These are phyloP conservation scores for Neodon shergylaensis DNA, from an alignment of 2,113 vertebrate genomes.

Conservation along the genomic window DNA sequence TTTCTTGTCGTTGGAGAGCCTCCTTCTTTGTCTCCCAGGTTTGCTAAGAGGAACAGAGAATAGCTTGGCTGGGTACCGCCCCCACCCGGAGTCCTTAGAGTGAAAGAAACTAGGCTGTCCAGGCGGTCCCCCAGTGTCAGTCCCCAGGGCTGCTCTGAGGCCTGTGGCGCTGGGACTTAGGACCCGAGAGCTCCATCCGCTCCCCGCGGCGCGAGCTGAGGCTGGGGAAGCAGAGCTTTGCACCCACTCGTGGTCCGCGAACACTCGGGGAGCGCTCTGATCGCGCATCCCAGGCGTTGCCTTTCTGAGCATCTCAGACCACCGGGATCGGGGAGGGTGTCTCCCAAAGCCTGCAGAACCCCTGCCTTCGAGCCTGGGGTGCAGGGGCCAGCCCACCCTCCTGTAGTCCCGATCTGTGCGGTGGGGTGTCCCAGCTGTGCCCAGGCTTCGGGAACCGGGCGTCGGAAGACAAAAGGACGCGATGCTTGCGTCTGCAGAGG, in stretches of 20 bases:
- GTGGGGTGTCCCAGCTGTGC: background rate
- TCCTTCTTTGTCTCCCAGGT: slow-evolving; percentile 66
- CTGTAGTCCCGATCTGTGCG: background rate
- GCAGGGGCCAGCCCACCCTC: background rate
- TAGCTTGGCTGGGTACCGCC: background rate
- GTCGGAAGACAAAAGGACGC: slow-evolving; percentile 69
- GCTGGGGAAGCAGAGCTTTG: background rate
- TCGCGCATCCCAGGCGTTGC: no score
- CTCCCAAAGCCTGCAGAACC: background rate
- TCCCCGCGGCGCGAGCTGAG: no score
- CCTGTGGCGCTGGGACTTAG: background rate
- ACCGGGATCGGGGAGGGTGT: accelerated
- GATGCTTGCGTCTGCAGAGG: slow-evolving; percentile 19
- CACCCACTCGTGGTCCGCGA: background rate
- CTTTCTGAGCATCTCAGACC: background rate
- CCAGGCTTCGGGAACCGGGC: background rate
- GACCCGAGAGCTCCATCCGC: no score
- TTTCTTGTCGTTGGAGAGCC: background rate
- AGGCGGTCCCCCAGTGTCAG: background rate
- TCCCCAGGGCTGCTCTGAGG: no score
- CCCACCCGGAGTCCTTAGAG: background rate
- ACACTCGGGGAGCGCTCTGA: background rate
- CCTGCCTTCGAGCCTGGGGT: background rate
- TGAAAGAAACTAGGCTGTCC: background rate
- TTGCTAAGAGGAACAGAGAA: background rate